Base-by-base conservation (phyloP, 2,113 vertebrate species). In the Cyprinodon tularosa region DNA sequence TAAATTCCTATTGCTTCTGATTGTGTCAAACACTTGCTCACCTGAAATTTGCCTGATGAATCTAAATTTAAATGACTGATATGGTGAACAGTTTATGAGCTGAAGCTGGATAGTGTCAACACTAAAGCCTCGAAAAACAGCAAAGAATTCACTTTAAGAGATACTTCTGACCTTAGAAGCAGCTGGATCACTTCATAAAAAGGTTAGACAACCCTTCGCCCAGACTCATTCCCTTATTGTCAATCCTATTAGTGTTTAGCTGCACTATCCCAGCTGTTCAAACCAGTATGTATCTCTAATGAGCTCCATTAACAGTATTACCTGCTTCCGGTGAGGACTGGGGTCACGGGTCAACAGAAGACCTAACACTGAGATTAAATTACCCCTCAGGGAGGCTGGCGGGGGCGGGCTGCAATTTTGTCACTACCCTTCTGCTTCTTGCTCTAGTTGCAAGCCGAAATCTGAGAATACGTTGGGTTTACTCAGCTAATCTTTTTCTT, bases 271-370 rank as follows among this genome's bases (percentile, higher is more conserved):
- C 87, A 90, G 89, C 90, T 92, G 91, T 80, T 87, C 71, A 62
- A 66, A 84, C 73, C 74, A 78, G 86, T 86, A 92, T 79, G 83
- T 73, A 80, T 85, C 87, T 79, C 86, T 93, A 93, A 94, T 87
- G 82, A 93, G 89, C 73, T 88, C 90, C 90, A 93, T 93, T 92
- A 93, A 90, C 88, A 66, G 86, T 90, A 94, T 93, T 92, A 93
- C 93, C 91, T 93, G 88, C 86, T 91, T 90, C 91, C 88, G 87
- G 89, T 73, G 17, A 84, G 77, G 76, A 48, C 79, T 29, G 66
- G 74, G 92, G 92, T 92, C 86, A 91, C 45, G 3, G 91, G 90
- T 93, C 92, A 92, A 83, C 83, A 65, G 77, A 53, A 88, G 87
- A 90, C 80, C 86, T 82, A 91, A 84, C 42, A 44, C 68, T 72